Evolutionary conservation across 2,797 vertebrate species (phyloP).

Genomic region (Catostomus latipinnis): DNA sequence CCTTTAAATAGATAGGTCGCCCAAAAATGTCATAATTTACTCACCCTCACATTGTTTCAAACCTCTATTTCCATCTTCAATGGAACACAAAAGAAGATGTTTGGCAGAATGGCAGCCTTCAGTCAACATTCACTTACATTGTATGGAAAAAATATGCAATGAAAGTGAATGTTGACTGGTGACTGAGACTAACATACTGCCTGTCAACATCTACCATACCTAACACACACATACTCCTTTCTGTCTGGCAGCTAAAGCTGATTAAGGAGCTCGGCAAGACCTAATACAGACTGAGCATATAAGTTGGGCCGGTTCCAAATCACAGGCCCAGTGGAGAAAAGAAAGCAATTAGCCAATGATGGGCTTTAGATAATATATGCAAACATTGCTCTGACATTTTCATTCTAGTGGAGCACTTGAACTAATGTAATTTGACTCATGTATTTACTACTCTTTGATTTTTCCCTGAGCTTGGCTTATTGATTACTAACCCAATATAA

Average conservation of each 20-base stretch:
- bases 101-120: too few relatives aligned
- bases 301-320: conserved; percentile 30
- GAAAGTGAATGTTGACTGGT: too few relatives aligned
- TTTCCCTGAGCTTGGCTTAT: conserved; percentile 71
- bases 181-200: too few relatives aligned
- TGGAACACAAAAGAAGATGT: too few relatives aligned
- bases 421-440: conserved; percentile 68
- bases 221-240: not conserved
- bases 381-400: conserved; percentile 54
- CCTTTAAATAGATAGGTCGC: too few relatives aligned
- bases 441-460: conserved; percentile 80
- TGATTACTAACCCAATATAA: conserved; percentile 71
- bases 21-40: too few relatives aligned
- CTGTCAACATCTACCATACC: too few relatives aligned
- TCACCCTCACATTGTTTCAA: too few relatives aligned
- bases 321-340: conserved; percentile 35
- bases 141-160: too few relatives aligned
- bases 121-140: too few relatives aligned
- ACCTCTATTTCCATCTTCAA: too few relatives aligned
- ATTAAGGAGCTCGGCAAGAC: conserved; percentile 9
- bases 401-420: conserved; percentile 55
- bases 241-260: conserved; percentile 27
- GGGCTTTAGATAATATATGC: conserved; percentile 49
- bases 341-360: conserved; percentile 43
- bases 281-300: conserved; percentile 7